Conservation (phyloP, 1,140 invertebrate genomes). For the Bilobella aurantiaca region DNA sequence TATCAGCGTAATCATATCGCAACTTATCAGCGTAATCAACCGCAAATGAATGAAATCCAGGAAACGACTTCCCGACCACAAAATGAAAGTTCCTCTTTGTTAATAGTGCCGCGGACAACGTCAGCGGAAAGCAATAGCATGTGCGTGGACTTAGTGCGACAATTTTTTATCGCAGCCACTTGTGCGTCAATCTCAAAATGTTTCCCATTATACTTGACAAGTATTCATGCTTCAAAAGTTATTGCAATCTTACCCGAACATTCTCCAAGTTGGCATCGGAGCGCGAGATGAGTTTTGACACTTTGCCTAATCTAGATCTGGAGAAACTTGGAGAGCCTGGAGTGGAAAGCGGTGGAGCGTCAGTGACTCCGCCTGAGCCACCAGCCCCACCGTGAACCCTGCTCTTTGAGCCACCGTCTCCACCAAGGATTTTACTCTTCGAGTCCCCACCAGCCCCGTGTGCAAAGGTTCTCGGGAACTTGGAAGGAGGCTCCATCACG, state of each 20-base stretch:
- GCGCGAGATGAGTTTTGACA: slow-evolving; percentile 27
- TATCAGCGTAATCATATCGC: not conserved
- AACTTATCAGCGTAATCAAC: too few species aligned
- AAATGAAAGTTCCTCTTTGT: too few species aligned
- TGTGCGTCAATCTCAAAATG: not conserved
- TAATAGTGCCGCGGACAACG: too few species aligned
- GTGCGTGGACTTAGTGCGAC: not conserved
- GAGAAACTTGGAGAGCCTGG: slow-evolving; percentile 28
- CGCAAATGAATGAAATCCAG: too few species aligned
- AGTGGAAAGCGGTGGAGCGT: not conserved
- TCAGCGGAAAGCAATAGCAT: not conserved
- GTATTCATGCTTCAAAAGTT: not conserved
- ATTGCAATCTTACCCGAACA: slow-evolving; percentile 6
- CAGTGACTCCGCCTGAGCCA: not conserved
- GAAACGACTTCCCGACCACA: too few species aligned
- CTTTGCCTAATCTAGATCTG: slow-evolving; percentile 14
- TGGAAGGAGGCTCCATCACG: too few species aligned
- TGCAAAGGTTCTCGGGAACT: too few species aligned
- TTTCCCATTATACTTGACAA: not conserved
- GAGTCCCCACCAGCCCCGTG: too few species aligned
- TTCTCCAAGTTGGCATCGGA: slow-evolving; percentile 29
- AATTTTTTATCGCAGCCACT: not conserved
- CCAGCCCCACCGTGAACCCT: not conserved
- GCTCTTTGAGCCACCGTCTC: not conserved
- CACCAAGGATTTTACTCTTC: too few species aligned